Percentiles rank a stretch among this genome's conserved stretches.
Evolutionary conservation across 2,888 invertebrate genomes (phyloP).

Genomic region (Rambutsinella grinnellia): DNA sequence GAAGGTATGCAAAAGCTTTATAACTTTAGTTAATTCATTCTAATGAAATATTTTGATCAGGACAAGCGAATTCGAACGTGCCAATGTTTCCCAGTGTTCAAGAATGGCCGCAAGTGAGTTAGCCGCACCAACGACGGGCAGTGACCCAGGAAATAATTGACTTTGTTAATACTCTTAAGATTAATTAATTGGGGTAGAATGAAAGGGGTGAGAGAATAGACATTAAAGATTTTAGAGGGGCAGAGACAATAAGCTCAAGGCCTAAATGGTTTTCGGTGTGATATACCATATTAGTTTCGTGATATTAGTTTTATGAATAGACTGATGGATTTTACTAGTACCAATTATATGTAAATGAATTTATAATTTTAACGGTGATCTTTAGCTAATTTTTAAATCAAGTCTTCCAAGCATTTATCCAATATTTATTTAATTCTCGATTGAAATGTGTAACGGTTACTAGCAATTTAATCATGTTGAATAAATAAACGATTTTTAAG

Average conservation of each 20-base stretch:
- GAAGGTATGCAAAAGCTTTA: constrained; percentile 38
- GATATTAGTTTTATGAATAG: background rate
- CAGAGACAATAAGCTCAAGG: too few species aligned
- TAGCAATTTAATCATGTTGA: too few species aligned
- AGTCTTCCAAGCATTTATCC: background rate
- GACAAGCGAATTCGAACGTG: constrained; percentile 47
- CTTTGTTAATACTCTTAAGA: too few species aligned
- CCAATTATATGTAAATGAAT: background rate
- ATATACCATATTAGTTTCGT: background rate
- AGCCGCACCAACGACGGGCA: too few species aligned
- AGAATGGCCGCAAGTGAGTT: too few species aligned
- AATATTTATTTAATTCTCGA: background rate
- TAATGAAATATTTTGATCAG: constrained; percentile 9
- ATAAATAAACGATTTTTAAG: too few species aligned
- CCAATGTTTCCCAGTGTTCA: constrained; percentile 56
- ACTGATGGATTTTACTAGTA: background rate
- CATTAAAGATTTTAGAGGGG: too few species aligned
- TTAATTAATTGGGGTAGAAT: too few species aligned
- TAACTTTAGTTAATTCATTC: background rate
- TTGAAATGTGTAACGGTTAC: background rate
- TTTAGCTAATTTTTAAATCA: background rate
- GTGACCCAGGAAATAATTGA: too few species aligned
- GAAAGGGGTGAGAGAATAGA: too few species aligned
- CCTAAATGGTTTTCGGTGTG: too few species aligned
- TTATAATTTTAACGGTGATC: background rate